A percentile compares a stretch with the other conserved stretches of the same genome.
These are phyloP conservation scores for Didymodactylos carnosus DNA, from an alignment of 2,888 invertebrate genomes.

Conservation along the genomic window DNA sequence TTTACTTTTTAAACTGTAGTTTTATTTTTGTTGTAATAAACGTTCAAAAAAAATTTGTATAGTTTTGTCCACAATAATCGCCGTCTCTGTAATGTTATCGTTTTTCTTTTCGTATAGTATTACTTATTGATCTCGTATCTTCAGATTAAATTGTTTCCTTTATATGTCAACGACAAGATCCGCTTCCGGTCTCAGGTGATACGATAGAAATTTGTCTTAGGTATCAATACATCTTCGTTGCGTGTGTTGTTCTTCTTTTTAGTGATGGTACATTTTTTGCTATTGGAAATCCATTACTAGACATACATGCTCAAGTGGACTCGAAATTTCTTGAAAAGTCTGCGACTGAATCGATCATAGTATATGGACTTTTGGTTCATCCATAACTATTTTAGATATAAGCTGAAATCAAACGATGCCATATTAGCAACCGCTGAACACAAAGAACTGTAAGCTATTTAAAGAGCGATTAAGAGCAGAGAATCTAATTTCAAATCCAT, in stretches of 20 bases:
- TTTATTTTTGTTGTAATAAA: background rate
- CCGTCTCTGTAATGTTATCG: background rate
- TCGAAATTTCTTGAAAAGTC: background rate
- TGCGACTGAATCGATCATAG: background rate
- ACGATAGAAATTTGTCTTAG: too few relatives aligned
- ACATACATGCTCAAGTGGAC: background rate
- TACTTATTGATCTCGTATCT: background rate
- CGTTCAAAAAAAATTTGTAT: too few relatives aligned
- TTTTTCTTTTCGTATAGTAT: background rate
- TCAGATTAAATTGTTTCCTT: background rate
- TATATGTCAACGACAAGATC: background rate
- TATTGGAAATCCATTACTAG: background rate
- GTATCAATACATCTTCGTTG: too few relatives aligned
- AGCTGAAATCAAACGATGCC: background rate
- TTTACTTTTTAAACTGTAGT: background rate
- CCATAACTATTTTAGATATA: background rate
- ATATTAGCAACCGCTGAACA: background rate
- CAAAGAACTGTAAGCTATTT: background rate
- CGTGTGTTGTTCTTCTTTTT: background rate
- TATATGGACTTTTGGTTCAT: background rate
- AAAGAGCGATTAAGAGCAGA: background rate
- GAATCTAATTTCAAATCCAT: background rate
- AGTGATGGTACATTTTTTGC: background rate
- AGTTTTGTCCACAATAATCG: too few relatives aligned
- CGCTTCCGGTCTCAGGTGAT: background rate